Conservation (phyloP, 2,797 vertebrate species). For the Odontamblyopus rebecca region DNA sequence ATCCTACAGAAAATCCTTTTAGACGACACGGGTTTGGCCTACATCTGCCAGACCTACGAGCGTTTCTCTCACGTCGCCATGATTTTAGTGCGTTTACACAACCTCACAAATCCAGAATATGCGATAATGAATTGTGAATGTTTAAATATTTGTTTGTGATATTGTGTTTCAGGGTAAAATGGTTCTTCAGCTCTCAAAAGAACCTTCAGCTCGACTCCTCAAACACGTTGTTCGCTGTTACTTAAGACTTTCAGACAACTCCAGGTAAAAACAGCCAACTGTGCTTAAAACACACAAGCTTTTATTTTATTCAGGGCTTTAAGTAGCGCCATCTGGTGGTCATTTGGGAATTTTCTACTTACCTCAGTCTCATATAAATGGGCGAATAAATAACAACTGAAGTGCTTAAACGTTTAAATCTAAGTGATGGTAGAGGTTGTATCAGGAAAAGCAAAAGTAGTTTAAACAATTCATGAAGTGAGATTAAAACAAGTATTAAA, state of each 20-base stretch:
- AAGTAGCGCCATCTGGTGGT: no score
- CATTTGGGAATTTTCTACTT: no score
- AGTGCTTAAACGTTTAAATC: no score
- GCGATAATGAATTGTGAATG: no score
- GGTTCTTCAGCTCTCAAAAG: slow-evolving; percentile 94
- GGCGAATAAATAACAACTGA: no score
- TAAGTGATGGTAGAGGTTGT: no score
- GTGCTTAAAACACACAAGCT: no score
- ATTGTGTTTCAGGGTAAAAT: slow-evolving; percentile 85
- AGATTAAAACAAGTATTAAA: no score
- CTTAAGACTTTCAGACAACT: slow-evolving; percentile 92
- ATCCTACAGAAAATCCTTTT: slow-evolving; percentile 94
- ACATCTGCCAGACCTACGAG: slow-evolving; percentile 94
- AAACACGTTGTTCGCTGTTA: slow-evolving; percentile 95
- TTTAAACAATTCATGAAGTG: no score
- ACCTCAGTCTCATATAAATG: no score
- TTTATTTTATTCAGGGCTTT: no score
- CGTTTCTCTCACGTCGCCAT: slow-evolving; percentile 94
- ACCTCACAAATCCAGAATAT: not conserved
- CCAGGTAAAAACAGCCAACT: slow-evolving; percentile 76
- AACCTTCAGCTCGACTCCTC: slow-evolving; percentile 88
- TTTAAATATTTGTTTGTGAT: not conserved
- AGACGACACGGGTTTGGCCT: slow-evolving; percentile 94
- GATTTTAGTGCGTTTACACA: slow-evolving; percentile 83
- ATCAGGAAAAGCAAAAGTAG: no score